A percentile compares a stretch with the other conserved stretches of the same genome.
Conservation (phyloP, 2,797 vertebrate genomes). For the Bradypodion pumilum region DNA sequence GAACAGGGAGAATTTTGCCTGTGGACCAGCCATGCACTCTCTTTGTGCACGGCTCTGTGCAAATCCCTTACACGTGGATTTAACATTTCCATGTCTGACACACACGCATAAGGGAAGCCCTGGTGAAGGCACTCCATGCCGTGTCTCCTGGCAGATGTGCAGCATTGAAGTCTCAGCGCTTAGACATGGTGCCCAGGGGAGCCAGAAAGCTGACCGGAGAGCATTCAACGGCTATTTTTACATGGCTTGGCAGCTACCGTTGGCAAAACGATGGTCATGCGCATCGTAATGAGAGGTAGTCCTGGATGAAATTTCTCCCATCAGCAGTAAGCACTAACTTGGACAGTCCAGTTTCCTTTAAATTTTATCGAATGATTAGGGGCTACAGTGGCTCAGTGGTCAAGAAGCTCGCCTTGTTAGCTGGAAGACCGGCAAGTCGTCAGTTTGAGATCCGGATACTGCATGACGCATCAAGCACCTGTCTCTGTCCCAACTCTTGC, state of each 20-base stretch:
- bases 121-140: slow-evolving; percentile 19
- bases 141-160: neutral
- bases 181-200: neutral
- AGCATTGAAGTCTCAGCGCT: rapidly evolving
- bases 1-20: neutral
- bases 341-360: neutral
- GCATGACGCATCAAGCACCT: too few relatives aligned
- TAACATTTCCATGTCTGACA: neutral
- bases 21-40: neutral
- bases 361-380: too few relatives aligned
- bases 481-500: too few relatives aligned
- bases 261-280: neutral
- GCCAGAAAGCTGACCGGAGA: neutral
- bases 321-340: neutral
- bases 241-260: neutral
- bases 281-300: neutral
- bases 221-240: slow-evolving; percentile 17
- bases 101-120: neutral
- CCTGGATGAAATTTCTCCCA: neutral
- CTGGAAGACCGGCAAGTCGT: too few relatives aligned
- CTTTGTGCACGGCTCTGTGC: neutral
- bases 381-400: too few relatives aligned
- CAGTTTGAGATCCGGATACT: too few relatives aligned
- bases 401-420: too few relatives aligned
- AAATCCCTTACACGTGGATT: slow-evolving; percentile 25